Conservation (phyloP, 2,113 vertebrate species). For the Hipposideros armiger region DNA sequence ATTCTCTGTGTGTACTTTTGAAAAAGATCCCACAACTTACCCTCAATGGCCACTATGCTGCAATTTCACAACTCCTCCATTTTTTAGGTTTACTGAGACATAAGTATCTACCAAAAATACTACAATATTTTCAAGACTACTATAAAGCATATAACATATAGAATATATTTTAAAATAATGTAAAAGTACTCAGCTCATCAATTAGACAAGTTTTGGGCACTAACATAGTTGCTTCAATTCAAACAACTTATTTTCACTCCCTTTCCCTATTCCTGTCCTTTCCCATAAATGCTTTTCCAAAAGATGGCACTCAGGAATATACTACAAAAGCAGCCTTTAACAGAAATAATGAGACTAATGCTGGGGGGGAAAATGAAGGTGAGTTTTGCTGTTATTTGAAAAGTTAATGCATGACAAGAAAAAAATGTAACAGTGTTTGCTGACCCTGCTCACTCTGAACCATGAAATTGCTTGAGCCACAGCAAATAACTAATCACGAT, state of each 20-base stretch:
- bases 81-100: slow-evolving; percentile 3
- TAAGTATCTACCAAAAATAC: background rate
- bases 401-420: slow-evolving; percentile 68
- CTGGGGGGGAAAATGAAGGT: background rate
- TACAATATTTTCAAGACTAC: background rate
- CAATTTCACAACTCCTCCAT: background rate
- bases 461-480: slow-evolving; percentile 51
- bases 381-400: slow-evolving; percentile 60
- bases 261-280: background rate
- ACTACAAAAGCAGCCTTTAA: background rate
- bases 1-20: background rate
- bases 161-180: slow-evolving; percentile 17
- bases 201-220: background rate
- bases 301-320: background rate
- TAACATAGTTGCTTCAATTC: background rate
- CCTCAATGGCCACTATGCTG: background rate
- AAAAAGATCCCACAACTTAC: background rate
- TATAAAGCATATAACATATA: background rate
- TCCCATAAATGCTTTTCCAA: background rate
- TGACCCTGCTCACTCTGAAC: slow-evolving; percentile 56
- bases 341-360: slow-evolving; percentile 3
- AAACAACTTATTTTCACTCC: background rate
- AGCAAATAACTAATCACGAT: slow-evolving; percentile 19
- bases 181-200: background rate
- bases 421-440: slow-evolving; percentile 49